A percentile compares a stretch with the other conserved stretches of the same genome.
Conservation (phyloP, 2,888 invertebrate genomes). For the Tethea ocularis region DNA sequence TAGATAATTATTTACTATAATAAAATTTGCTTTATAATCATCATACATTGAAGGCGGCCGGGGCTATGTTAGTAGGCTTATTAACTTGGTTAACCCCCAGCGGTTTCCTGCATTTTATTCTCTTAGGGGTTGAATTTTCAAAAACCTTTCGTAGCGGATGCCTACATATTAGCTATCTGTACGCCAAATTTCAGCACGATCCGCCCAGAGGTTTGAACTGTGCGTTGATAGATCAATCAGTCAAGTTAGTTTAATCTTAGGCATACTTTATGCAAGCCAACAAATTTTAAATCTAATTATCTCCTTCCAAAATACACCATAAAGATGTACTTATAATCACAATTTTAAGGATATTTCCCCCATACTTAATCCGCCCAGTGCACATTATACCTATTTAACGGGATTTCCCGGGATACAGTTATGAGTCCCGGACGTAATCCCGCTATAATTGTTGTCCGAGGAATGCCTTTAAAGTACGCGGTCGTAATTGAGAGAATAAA, state of each 20-base stretch:
- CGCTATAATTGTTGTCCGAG: slow-evolving; percentile 77
- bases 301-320: slow-evolving; percentile 37
- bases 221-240: no score
- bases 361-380: slow-evolving; percentile 65
- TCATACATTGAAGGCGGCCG: no score
- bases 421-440: slow-evolving; percentile 76
- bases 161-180: no score
- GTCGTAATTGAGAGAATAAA: slow-evolving; percentile 60
- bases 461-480: slow-evolving; percentile 67
- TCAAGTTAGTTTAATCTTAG: neutral
- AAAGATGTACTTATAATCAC: slow-evolving; percentile 71
- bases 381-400: slow-evolving; percentile 79
- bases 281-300: neutral
- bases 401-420: slow-evolving; percentile 68
- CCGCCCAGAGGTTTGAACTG: no score
- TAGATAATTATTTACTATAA: no score
- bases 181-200: no score
- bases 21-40: no score
- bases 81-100: no score
- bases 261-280: neutral
- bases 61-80: no score
- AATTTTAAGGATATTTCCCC: slow-evolving; percentile 75
- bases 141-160: no score
- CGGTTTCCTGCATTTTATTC: no score
- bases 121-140: no score